These are phyloP conservation scores for Hippocampus mohnikei DNA, from an alignment of 2,113 vertebrate genomes.

Conservation along the genomic window DNA sequence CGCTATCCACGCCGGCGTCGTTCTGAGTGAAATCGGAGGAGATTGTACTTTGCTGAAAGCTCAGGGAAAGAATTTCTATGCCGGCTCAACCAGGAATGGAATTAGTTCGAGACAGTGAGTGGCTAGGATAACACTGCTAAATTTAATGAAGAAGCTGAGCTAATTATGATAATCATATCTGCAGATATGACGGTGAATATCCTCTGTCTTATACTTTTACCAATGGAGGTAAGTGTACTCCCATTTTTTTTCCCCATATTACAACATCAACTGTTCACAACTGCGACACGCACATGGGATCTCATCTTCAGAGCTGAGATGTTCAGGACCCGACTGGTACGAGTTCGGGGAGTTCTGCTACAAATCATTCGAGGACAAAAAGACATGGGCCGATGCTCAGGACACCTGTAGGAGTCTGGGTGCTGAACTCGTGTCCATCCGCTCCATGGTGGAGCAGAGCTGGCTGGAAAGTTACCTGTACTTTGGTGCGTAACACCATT, in stretches of 20 bases:
- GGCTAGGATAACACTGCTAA: background rate
- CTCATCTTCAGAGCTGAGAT: conserved; percentile 67
- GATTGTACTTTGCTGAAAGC: conserved; percentile 73
- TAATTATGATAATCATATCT: background rate
- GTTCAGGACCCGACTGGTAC: conserved; percentile 70
- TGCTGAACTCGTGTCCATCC: conserved; percentile 71
- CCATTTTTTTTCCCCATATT: no score
- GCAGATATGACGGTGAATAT: conserved; percentile 61
- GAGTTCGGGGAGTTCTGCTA: conserved; percentile 79
- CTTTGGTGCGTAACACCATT: conserved; percentile 47
- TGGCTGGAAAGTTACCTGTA: conserved; percentile 77
- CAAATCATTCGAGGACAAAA: conserved; percentile 63
- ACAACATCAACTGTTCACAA: background rate
- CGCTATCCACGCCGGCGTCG: conserved; percentile 72
- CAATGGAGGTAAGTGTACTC: conserved; percentile 65
- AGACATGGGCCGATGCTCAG: conserved; percentile 63
- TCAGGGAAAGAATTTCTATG: conserved; percentile 62
- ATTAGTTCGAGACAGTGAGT: conserved; percentile 70
- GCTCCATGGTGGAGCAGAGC: conserved; percentile 71
- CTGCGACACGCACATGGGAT: background rate
- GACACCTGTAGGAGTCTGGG: conserved; percentile 53
- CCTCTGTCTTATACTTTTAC: conserved; percentile 67
- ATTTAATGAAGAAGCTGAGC: background rate
- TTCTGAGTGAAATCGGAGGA: conserved; percentile 67
- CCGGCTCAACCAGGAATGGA: conserved; percentile 68